Evolutionary conservation across 2,113 vertebrate genomes (phyloP).

Genomic region (Hippocampus zosterae): DNA sequence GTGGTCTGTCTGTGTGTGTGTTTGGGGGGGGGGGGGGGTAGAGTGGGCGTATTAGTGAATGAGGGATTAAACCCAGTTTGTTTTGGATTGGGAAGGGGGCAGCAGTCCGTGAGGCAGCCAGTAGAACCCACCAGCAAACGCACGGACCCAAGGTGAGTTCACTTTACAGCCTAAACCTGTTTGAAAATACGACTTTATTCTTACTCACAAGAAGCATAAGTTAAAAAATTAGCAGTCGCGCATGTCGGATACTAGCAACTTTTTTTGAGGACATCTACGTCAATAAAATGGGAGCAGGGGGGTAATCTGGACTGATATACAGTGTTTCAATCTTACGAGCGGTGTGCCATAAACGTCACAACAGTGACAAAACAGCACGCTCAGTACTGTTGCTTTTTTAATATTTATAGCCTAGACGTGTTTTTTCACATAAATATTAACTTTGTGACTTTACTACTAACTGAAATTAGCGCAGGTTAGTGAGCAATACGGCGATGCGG

Average conservation of each 20-base stretch:
- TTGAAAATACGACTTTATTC: too few relatives aligned
- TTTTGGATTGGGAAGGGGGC: constrained; percentile 53
- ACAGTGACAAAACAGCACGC: too few relatives aligned
- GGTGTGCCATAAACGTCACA: background rate
- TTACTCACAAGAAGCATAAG: background rate
- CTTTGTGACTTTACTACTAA: too few relatives aligned
- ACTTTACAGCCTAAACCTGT: background rate
- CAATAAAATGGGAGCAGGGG: too few relatives aligned
- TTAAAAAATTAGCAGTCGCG: too few relatives aligned
- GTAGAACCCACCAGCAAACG: constrained; percentile 21
- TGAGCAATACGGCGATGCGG: background rate
- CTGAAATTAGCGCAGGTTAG: too few relatives aligned
- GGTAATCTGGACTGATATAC: background rate
- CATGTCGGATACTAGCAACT: background rate
- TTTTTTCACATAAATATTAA: too few relatives aligned
- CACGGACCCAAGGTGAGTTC: constrained; percentile 52
- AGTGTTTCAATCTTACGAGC: background rate
- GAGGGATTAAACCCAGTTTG: constrained; percentile 52
- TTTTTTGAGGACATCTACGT: background rate
- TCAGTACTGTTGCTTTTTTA: too few relatives aligned
- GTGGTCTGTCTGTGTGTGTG: background rate
- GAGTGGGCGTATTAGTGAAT: constrained; percentile 19
- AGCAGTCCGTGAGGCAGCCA: constrained; percentile 31
- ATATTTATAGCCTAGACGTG: too few relatives aligned
- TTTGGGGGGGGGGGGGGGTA: background rate